These are phyloP conservation scores for Scytalopus superciliaris DNA, from an alignment of 2,113 vertebrate genomes.

Conservation along the genomic window DNA sequence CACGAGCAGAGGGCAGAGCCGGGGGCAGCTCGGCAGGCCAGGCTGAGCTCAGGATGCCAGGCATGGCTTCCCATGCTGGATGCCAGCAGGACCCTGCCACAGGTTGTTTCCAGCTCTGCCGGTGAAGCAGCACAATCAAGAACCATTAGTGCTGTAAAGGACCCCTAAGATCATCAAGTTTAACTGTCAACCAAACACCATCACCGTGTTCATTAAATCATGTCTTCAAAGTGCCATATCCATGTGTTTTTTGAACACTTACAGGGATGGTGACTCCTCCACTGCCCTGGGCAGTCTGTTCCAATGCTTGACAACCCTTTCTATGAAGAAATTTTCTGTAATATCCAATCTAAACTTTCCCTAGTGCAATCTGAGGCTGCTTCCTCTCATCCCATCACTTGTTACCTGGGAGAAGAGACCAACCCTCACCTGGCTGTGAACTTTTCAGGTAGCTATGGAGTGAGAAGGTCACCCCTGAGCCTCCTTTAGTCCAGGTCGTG, in stretches of 20 bases:
- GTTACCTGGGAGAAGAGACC: not conserved
- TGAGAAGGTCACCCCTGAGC: not conserved
- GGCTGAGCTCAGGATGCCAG: accelerated
- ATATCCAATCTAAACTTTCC: not conserved
- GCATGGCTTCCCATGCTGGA: not conserved
- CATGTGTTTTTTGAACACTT: not conserved
- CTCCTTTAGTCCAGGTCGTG: not conserved
- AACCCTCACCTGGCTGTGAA: not conserved
- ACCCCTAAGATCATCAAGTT: not conserved
- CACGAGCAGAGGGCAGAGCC: not conserved
- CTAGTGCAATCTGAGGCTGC: not conserved
- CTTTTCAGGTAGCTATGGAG: not conserved
- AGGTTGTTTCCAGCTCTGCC: not conserved
- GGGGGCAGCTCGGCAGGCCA: not conserved
- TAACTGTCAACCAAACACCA: not conserved
- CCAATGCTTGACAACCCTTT: not conserved
- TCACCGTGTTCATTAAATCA: not conserved
- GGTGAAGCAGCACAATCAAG: not conserved
- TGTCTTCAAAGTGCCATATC: not conserved
- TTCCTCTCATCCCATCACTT: not conserved
- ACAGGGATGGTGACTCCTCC: not conserved
- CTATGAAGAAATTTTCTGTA: not conserved
- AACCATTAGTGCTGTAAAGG: not conserved
- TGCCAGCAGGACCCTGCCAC: not conserved
- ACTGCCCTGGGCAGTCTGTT: not conserved